phyloP scores from a whole-genome alignment of 1,140 invertebrate genomes.

The Formica selysi region DNA sequence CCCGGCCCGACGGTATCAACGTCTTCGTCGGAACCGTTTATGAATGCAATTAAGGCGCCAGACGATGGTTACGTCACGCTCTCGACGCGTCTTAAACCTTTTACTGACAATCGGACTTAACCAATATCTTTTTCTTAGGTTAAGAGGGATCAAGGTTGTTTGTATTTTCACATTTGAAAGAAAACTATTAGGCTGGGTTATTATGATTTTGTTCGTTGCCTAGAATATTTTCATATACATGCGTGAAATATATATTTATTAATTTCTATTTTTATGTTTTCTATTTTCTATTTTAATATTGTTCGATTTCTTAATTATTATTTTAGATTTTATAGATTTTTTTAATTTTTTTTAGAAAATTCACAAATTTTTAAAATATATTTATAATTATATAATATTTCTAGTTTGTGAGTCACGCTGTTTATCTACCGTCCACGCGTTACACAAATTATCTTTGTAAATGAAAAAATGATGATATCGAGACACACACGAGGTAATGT shows the following conservation, averaged over 20 bases:
- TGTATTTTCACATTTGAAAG: not conserved
- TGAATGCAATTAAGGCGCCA: constrained; percentile 80
- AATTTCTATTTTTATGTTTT: not conserved
- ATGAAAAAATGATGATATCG: constrained; percentile 26
- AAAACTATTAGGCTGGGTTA: not conserved
- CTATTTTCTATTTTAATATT: not conserved
- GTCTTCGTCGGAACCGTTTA: constrained; percentile 67
- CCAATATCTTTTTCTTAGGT: constrained; percentile 1
- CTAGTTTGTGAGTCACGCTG: not conserved
- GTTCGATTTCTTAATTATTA: not conserved
- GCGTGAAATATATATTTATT: not conserved
- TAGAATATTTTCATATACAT: not conserved
- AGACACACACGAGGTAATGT: not conserved
- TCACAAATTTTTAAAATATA: not conserved
- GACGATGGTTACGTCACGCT: constrained; percentile 76
- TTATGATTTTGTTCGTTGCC: constrained; percentile 2
- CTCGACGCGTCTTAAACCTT: constrained; percentile 71
- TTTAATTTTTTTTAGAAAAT: too few species aligned
- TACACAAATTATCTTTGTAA: not conserved
- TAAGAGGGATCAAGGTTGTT: constrained; percentile 7
- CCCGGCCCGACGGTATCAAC: constrained; percentile 58
- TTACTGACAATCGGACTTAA: constrained; percentile 55
- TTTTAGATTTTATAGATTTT: not conserved
- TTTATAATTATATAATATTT: not conserved
- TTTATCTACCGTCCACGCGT: not conserved